A percentile compares a stretch with the other conserved stretches of the same genome.
These are phyloP conservation scores for Paramormyrops hopkinsi DNA, from an alignment of 2,797 vertebrate species.

Conservation along the genomic window DNA sequence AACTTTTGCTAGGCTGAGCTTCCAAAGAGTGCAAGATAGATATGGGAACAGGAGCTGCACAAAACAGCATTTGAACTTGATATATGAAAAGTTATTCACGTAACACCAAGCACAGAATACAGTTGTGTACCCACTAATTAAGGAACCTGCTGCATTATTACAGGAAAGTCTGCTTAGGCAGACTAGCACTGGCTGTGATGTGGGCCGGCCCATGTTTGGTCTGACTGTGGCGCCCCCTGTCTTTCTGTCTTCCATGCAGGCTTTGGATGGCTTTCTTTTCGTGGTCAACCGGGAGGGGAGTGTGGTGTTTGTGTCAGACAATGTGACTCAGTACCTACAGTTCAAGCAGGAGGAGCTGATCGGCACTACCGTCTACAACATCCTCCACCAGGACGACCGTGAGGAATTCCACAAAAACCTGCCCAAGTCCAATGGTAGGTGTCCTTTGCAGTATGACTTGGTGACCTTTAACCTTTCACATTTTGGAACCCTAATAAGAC, in stretches of 20 bases:
- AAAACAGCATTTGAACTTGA: background rate
- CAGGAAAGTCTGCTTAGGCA: background rate
- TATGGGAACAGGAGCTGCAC: background rate
- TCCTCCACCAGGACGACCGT: conserved; percentile 89
- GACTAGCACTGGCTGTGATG: background rate
- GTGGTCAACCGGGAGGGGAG: conserved; percentile 95
- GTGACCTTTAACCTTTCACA: background rate
- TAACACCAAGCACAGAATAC: background rate
- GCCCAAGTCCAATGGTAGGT: conserved; percentile 82
- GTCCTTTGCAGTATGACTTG: background rate
- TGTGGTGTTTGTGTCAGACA: conserved; percentile 97
- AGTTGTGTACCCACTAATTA: background rate
- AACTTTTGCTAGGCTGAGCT: background rate
- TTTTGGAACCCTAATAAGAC: background rate
- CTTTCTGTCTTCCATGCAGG: conserved; percentile 55
- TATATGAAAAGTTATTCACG: background rate
- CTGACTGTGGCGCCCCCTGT: background rate
- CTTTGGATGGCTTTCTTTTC: conserved; percentile 93
- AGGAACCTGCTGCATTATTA: background rate
- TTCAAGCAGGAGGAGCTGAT: conserved; percentile 97
- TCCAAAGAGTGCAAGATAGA: background rate
- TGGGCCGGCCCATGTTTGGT: background rate
- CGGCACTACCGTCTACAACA: conserved; percentile 90
- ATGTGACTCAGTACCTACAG: conserved; percentile 92
- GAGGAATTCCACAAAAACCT: conserved; percentile 95